Evolutionary conservation across 2,888 invertebrate species (phyloP), one percentile per base, ranked within the genome.

Genomic region (Caenorhabditis afra): DNA sequence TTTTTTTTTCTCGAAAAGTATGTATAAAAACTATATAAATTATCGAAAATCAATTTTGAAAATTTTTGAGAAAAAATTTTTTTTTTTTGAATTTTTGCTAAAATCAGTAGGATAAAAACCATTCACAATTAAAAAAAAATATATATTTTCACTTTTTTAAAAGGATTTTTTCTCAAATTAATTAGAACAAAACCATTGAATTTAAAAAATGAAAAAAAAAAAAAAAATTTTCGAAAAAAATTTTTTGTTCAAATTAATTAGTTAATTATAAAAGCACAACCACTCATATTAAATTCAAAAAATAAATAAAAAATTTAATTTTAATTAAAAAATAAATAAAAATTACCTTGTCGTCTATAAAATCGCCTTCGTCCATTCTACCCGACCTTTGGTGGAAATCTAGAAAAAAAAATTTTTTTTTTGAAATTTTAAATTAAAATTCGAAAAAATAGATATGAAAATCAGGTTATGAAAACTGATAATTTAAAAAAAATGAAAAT

Each of bases 341-440:
- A 5, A 47, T 37, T 22, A 78, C 78, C 58, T 73, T 78, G 23
- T 78, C 78, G 50, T 78, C 67, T 0, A 78, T 62, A 55, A 78
- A 78, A 29, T 29, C 29, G 55, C 67, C 78, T 22, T 23, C 55
- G 23, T 55, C 70, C 14, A n/a, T 47, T 47, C 7, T 29, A 3
- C 29, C 4, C 29, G 29, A n/a, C n/a, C n/a, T n/a, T 39, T 39
- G 39, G 7, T 39, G 39, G 39, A 39, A 44, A 44, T 44, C 44
- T 44, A 3, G 44, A 44, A 44, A 44, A 29, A 29, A 29, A 29
- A 41, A 3, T 41, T 41, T 41, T 41, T 29, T 29, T 29, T 29
- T 29, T 29, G 29, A 29, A 29, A 29, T 5, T 29, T 41, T 41
- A 41, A 11, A 14, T 41, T 8, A 41, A 41, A 41, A 8, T 14